Conservation (phyloP, 2,113 vertebrate genomes). For the Perca flavescens region DNA sequence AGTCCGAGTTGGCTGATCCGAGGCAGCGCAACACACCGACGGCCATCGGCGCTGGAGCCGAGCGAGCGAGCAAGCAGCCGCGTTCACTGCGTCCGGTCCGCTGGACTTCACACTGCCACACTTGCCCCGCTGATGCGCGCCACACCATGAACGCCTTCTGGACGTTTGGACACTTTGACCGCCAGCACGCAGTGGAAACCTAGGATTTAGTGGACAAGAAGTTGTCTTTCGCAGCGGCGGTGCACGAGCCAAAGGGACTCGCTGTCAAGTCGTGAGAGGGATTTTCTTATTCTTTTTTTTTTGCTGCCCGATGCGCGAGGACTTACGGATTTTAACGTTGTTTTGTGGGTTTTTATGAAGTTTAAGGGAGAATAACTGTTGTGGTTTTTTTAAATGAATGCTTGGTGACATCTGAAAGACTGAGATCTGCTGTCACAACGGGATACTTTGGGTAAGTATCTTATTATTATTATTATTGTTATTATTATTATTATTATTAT, state of each 20-base stretch:
- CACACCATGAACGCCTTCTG: slow-evolving; percentile 44
- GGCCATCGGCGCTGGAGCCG: slow-evolving; percentile 13
- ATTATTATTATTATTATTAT: background rate
- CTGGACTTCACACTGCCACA: background rate
- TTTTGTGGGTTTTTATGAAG: slow-evolving; percentile 44
- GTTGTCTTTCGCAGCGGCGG: slow-evolving; percentile 36
- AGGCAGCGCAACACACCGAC: slow-evolving; percentile 27
- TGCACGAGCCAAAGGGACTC: slow-evolving; percentile 32
- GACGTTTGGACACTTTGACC: slow-evolving; percentile 53
- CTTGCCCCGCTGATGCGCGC: background rate
- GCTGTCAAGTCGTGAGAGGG: slow-evolving; percentile 38
- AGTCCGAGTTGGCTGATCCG: slow-evolving; percentile 58
- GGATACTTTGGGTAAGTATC: slow-evolving; percentile 50
- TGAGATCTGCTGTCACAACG: slow-evolving; percentile 24
- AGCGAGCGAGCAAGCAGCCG: slow-evolving; percentile 32
- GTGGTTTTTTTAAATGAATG: slow-evolving; percentile 17
- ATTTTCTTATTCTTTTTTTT: slow-evolving; percentile 35
- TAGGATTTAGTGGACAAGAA: slow-evolving; percentile 59
- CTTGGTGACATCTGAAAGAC: slow-evolving; percentile 36
- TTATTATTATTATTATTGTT: background rate
- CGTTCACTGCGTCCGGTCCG: slow-evolving; percentile 7
- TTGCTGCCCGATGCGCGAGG: background rate
- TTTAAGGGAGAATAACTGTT: slow-evolving; percentile 47
- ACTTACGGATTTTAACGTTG: slow-evolving; percentile 57
- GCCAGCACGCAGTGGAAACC: slow-evolving; percentile 36